Evolutionary conservation across 2,113 vertebrate genomes (phyloP), one percentile per base, ranked within the genome.

Genomic region (Morphnarchus princeps): DNA sequence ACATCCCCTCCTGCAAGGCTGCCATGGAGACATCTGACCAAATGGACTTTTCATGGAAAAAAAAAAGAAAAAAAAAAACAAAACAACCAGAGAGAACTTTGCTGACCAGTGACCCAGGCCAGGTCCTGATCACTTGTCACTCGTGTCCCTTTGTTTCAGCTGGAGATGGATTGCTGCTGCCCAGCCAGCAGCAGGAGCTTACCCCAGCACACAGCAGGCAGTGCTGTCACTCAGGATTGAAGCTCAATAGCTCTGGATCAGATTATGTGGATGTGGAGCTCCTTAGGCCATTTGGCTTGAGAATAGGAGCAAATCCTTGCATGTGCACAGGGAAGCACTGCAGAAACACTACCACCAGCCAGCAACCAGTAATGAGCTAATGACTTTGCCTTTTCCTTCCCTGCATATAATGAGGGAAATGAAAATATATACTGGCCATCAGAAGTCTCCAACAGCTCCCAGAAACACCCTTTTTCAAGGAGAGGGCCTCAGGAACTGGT

Each of bases 121-220:
- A 77, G 93, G 97, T 96, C 93, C 93, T 86, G 91, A 93, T 95
- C 95, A 93, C 95, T 92, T 96, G 96, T 67, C 91, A 95, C 55
- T 57, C 43, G 36, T 1, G 43, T 80, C 71, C 62, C 84, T 97
- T 97, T 97, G 95, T 97, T 97, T 70, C 74, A 70, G 54, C 58
- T 34, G n/a, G 66, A 96, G 85, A 97, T 83, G 74, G 84, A 97
- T 97, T 90, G 95, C 63, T 28, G 43, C 92, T 88, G 31, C 18
- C 54, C 70, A 87, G 65, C 59, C 80, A 62, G 54, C 74, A 92
- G 79, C 81, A 47, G 38, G 52, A 71, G 29, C 78, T 79, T 72
- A 80, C 73, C 65, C 28, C 73, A 63, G 58, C 72, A 74, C 52
- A 29, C 54, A 22, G 76, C 7, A 50, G 19, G 61, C 50, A 74